phyloP scores from a whole-genome alignment of 2,113 vertebrate species.

The Anguilla japonica region DNA sequence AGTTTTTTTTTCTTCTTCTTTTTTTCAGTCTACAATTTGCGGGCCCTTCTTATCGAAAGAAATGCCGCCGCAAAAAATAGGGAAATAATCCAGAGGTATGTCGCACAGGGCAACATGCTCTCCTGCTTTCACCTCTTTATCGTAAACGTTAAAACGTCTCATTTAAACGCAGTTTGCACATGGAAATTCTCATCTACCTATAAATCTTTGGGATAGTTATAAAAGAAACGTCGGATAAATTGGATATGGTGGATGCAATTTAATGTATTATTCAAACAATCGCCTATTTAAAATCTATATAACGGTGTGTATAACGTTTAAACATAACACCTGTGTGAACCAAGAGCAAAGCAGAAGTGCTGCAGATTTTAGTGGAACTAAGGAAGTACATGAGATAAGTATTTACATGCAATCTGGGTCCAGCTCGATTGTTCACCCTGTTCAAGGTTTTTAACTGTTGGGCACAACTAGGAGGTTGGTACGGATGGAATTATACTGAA shows the following conservation, averaged over 20 bases:
- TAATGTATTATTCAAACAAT: too few species aligned
- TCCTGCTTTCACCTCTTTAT: not conserved
- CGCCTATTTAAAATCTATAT: too few species aligned
- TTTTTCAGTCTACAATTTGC: constrained; percentile 21
- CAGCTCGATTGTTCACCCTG: not conserved
- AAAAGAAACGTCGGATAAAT: not conserved
- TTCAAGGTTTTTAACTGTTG: not conserved
- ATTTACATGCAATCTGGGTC: not conserved
- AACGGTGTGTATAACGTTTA: too few species aligned
- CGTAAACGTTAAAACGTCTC: not conserved
- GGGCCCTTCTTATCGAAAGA: constrained; percentile 9
- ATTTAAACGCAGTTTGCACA: not conserved
- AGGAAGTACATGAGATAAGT: not conserved
- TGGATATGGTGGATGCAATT: too few species aligned
- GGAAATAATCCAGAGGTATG: not conserved
- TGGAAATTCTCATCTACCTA: not conserved
- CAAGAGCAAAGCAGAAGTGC: not conserved
- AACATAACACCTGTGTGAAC: too few species aligned
- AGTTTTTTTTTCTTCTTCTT: constrained; percentile 22
- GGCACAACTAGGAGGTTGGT: not conserved
- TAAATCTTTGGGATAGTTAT: not conserved
- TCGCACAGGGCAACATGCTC: not conserved
- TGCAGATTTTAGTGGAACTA: not conserved
- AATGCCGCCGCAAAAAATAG: not conserved
- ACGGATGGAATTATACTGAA: not conserved